phyloP scores from a whole-genome alignment of 2,888 invertebrate genomes.

The Prenolepis imparis region DNA sequence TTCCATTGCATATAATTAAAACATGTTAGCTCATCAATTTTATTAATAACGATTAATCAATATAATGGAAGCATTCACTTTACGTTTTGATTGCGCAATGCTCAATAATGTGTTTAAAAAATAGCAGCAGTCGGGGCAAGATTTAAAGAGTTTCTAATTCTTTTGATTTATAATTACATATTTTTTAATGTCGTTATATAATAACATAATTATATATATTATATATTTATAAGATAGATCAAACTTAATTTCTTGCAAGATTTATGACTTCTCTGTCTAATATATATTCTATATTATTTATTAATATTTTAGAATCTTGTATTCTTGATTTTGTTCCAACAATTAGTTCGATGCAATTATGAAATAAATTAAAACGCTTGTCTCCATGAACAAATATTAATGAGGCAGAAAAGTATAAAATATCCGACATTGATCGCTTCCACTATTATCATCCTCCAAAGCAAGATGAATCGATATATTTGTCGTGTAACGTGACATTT shows the following conservation, averaged over 20 bases:
- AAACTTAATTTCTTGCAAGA: background rate
- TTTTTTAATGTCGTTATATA: background rate
- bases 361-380: conserved; percentile 6
- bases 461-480: conserved; percentile 51
- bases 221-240: background rate
- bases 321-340: background rate
- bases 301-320: background rate
- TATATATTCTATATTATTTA: background rate
- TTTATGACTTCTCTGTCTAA: background rate
- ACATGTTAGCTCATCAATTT: background rate
- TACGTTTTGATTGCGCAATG: background rate
- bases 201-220: too few species aligned
- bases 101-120: background rate
- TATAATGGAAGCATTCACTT: background rate
- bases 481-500: conserved; percentile 26
- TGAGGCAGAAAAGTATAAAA: background rate
- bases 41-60: background rate
- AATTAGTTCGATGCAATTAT: background rate
- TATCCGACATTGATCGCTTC: background rate
- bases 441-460: background rate
- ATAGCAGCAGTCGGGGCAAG: background rate
- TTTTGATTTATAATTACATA: background rate
- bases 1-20: background rate
- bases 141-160: background rate
- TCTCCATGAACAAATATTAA: background rate